A percentile compares a stretch with the other conserved stretches of the same genome.
These are phyloP conservation scores for Corapipo altera DNA, from an alignment of 2,113 vertebrate genomes.

Conservation along the genomic window DNA sequence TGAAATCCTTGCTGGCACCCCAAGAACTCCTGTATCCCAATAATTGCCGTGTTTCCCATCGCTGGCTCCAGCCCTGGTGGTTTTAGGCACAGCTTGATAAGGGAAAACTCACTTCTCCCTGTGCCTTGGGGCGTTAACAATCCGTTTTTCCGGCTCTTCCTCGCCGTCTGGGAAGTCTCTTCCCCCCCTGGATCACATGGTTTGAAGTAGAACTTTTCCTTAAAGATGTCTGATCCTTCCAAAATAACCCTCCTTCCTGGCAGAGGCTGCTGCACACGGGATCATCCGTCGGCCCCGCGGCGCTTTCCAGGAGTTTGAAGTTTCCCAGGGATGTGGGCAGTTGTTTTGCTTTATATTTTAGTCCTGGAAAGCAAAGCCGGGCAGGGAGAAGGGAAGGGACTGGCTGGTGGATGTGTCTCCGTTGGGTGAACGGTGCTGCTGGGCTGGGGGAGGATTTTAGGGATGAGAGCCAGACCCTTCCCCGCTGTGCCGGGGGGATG, in stretches of 20 bases:
- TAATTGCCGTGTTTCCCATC: rapidly evolving
- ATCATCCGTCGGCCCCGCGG: rapidly evolving
- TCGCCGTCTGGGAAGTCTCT: not conserved
- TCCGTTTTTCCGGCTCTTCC: not conserved
- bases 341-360: not conserved
- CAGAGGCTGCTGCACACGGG: not conserved
- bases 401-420: not conserved
- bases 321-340: not conserved
- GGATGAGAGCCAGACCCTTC: rapidly evolving
- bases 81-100: rapidly evolving
- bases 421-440: rapidly evolving
- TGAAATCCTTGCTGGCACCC: rapidly evolving
- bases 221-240: not conserved
- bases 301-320: not conserved
- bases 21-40: rapidly evolving
- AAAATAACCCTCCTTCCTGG: not conserved
- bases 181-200: not conserved
- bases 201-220: not conserved
- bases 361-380: not conserved
- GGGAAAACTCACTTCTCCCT: not conserved
- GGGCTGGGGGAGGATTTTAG: not conserved
- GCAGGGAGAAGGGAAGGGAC: not conserved
- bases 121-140: rapidly evolving
- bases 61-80: rapidly evolving
- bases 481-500: rapidly evolving